Base-by-base conservation (phyloP, 2,888 invertebrate species). In the Brachypterus glaber region DNA sequence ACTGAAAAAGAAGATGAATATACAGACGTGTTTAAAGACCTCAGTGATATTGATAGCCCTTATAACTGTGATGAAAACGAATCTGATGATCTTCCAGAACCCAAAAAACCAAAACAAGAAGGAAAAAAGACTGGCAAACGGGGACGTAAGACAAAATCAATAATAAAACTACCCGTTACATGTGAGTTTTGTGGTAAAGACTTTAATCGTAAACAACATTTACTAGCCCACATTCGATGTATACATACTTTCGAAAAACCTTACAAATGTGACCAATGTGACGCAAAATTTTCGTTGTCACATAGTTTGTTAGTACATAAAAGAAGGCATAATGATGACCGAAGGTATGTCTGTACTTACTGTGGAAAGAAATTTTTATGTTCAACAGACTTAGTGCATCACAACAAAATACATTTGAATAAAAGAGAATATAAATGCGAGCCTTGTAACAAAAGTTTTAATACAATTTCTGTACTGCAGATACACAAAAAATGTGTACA, bases 311-410 rank as follows among this genome's bases (percentile, higher is more conserved):
- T 54, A 13, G 50, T 54, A 3, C 56, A 56, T 33, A 52, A 49
- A 41, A 44, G 54, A 32, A 51, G 52, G 14, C 54, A 54, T 31
- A 54, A 49, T 25, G 50, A 53, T 31, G 54, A 54, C 35, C 49
- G 48, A 34, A 52, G 53, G 1, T 54, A 52, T 33, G 43, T 54
- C 26, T 54, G 53, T 32, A 49, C 49, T 5, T 48, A 45, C 17
- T 54, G 54, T 32, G 54, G 54, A 1, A 72, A 72, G 52, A 63
- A 46, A 29, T 66, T 52, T 40, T 52, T 50, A 3, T 51, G 51
- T 34, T 52, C 53, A 1, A 52, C 52, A 4, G 52, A 54, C 41
- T 39, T 54, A 17, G 49, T 50, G 30, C 54, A 54, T 24, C 56
- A 56, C 36, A 49, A 48, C 30, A 55, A 56, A 43, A 56, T 54